Evolutionary conservation across 2,797 vertebrate species (phyloP).

Genomic region (Esox masquinongy): DNA sequence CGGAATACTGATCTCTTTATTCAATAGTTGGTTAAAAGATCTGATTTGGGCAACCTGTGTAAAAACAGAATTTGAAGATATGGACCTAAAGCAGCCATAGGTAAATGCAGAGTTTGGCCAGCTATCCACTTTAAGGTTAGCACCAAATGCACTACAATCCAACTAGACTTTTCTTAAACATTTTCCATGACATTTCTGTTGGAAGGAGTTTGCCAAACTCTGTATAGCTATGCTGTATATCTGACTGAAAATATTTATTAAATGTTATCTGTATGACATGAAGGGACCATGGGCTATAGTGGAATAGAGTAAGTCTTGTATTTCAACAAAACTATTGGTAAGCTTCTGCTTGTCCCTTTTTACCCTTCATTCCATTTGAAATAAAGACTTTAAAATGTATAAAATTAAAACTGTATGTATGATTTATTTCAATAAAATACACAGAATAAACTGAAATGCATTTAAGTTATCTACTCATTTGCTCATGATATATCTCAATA

Average conservation of each 20-base stretch:
- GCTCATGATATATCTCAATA: constrained; percentile 78
- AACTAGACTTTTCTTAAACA: neutral
- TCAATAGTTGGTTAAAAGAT: too few relatives aligned
- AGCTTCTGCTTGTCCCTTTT: constrained; percentile 24
- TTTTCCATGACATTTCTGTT: neutral
- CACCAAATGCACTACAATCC: neutral
- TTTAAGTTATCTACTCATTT: constrained; percentile 75
- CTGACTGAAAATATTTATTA: neutral
- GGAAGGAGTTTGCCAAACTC: neutral
- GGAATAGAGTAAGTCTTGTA: constrained; percentile 29
- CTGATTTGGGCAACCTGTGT: too few relatives aligned
- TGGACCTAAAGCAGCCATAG: constrained; percentile 15
- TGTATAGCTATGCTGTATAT: neutral
- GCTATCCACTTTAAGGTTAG: neutral
- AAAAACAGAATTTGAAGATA: constrained; percentile 2
- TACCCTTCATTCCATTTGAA: constrained; percentile 53
- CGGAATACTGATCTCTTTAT: too few relatives aligned
- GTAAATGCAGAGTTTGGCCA: neutral
- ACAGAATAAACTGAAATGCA: constrained; percentile 71
- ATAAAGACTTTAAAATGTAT: constrained; percentile 53
- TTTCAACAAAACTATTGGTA: constrained; percentile 44
- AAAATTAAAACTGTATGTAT: constrained; percentile 78
- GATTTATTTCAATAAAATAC: constrained; percentile 85
- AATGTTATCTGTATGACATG: constrained; percentile 27
- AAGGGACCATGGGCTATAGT: constrained; percentile 8